Base-by-base conservation (phyloP, 2,113 vertebrate species). In the Bufo gargarizans region DNA sequence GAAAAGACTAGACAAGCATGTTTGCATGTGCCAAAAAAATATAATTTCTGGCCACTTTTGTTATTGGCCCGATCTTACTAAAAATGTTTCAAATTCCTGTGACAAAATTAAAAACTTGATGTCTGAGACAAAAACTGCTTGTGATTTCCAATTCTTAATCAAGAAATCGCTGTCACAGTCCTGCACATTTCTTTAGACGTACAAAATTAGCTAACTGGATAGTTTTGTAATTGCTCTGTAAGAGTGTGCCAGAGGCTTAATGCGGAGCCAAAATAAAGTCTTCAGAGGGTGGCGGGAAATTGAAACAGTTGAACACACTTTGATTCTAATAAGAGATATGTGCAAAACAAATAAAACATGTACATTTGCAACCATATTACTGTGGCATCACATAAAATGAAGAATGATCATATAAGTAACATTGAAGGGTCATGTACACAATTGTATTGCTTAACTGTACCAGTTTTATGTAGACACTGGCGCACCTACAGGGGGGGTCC, bases 131-230 rank as follows among this genome's bases (percentile, higher is more conserved):
- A 45, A 33, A 82, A 10, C 12, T 11, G 81, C 45, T 63, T 67
- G 59, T 67, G 43, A 20, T 67, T 82, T 82, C 61, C 47, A 82
- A 50, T 9, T 20, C 12, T 67, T 67, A 63, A 67, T 67, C 61
- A 67, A 14, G 61, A 82, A 82, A 82, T 67, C 50, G 47, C 81
- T 82, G 61, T 67, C 81, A 82, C 59, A n/a, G 77, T 10, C 6
- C 81, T 50, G 45, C 45, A 45, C 59, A 50, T 67, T 65, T 82
- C 20, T 82, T 67, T 17, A 63, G 17, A 65, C n/a, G 17, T n/a
- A 58, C 33, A 20, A 63, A 63, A 63, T 82, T 56, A 56, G 22
- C 77, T 22, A 79, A 58, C 11, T 55, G 13, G 4, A 72, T 72
- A 45, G 45, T 72, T 72, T 72, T 45, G 69, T 72, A 72, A 72